Percentiles rank a stretch among this genome's conserved stretches.
phyloP scores from a whole-genome alignment of 2,113 vertebrate genomes.

The Andinoacara biseriatus region DNA sequence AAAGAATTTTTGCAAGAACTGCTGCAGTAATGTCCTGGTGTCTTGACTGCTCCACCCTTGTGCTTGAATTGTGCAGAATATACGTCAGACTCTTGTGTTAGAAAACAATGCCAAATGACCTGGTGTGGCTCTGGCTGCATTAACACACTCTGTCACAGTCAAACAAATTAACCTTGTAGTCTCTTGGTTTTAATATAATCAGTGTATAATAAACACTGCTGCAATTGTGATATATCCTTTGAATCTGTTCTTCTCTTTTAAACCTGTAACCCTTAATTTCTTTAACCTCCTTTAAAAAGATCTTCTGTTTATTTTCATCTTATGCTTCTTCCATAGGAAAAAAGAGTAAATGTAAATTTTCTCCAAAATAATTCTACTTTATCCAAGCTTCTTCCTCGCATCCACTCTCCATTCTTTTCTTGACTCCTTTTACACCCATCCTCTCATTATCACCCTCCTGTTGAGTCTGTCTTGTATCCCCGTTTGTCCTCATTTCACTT shows the following conservation, averaged over 20 bases:
- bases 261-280: neutral
- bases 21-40: conserved; percentile 23
- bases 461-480: conserved; percentile 14
- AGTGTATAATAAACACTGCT: neutral
- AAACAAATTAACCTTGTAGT: neutral
- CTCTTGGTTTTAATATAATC: neutral
- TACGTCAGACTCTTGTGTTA: conserved; percentile 30
- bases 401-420: neutral
- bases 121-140: neutral
- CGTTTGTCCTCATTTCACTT: conserved; percentile 57
- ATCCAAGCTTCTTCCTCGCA: neutral
- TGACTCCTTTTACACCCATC: conserved; percentile 25
- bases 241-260: neutral
- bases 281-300: neutral
- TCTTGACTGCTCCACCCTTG: conserved; percentile 43
- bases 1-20: neutral
- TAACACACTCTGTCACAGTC: neutral
- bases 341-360: neutral
- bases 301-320: neutral
- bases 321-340: conserved; percentile 14
- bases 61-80: conserved; percentile 27
- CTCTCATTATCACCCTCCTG: conserved; percentile 33
- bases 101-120: conserved; percentile 29
- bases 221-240: neutral
- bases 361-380: neutral